Base-by-base conservation (phyloP, 1,140 invertebrate species). In the Kradibia gibbosae region DNA sequence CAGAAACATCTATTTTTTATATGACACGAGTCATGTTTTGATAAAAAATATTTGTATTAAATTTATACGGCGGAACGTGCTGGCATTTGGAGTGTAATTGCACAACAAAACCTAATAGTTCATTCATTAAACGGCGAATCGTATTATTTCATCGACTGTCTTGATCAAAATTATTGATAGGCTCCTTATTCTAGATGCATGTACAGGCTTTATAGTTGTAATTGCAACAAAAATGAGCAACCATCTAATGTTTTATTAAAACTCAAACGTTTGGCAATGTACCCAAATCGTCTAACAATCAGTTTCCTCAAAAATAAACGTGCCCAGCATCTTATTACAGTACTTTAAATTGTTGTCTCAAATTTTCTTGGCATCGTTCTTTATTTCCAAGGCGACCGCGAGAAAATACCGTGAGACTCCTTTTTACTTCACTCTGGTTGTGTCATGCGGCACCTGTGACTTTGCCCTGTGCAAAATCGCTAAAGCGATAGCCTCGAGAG, bases 381-480 rank as follows among this genome's bases (percentile, higher is more conserved):
- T 62, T 62, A 25, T 28, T 62, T 10, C n/a, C 70, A 39, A 67
- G 62, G 62, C n/a, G n/a, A 15, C 11, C 11, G 25, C 39, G 42
- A 71, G 22, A 42, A 60, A 60, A 75, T 60, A 60, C 36, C 73
- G 73, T 60, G 73, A 28, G 73, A 57, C 15, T 57, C 1, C 50
- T 34, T 57, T 75, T 75, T 75, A 75, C 34, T 75, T 75, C n/a
- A 10, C 1, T 31, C 34, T 10, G 25, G 25, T 57, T 39, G 50
- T 60, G 73, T 75, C 53, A 53, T 39, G 73, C 34, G 45, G 42
- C 73, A 75, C 73, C 73, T 75, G 73, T 55, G 31, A 17, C 34
- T 25, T 11, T 8, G n/a, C 42, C 53, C 50, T 55, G 31, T 48
- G 70, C 70, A 36, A 28, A 73, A 73, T 36, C 5, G 71, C 25